phyloP scores from a whole-genome alignment of 1,140 invertebrate species.

The Caenorhabditis inopinata region DNA sequence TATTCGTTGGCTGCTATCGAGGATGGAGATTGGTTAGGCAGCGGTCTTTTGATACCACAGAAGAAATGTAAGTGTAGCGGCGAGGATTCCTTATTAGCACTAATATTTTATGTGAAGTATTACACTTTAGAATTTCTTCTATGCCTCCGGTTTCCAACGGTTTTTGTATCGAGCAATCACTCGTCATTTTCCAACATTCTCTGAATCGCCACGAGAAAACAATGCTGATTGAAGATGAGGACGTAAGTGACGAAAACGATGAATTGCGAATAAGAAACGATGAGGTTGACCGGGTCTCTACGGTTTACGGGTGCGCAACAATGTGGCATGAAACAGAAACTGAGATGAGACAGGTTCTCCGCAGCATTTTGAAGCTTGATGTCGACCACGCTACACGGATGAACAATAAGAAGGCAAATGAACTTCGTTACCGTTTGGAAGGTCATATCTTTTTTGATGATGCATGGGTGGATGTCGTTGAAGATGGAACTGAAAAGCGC shows the following conservation, averaged over 20 bases:
- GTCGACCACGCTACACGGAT: slow-evolving; percentile 87
- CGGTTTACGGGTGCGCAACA: slow-evolving; percentile 68
- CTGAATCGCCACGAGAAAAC: slow-evolving; percentile 9
- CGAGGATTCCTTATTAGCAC: background rate
- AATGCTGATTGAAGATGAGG: slow-evolving; percentile 34
- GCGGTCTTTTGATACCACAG: slow-evolving; percentile 38
- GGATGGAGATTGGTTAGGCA: slow-evolving; percentile 47
- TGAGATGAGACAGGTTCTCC: slow-evolving; percentile 69
- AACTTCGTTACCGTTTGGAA: slow-evolving; percentile 73
- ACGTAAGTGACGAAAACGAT: slow-evolving; percentile 44
- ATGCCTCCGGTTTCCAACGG: slow-evolving; percentile 56
- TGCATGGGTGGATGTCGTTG: slow-evolving; percentile 89
- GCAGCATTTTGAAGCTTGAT: slow-evolving; percentile 74
- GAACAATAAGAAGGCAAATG: slow-evolving; percentile 82
- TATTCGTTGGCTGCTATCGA: slow-evolving; percentile 54
- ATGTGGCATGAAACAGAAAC: slow-evolving; percentile 69
- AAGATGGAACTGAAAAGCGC: slow-evolving; percentile 71
- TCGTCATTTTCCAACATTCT: slow-evolving; percentile 56
- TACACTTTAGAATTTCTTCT: slow-evolving; percentile 57
- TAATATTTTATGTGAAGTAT: background rate
- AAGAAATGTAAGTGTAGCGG: slow-evolving; percentile 55
- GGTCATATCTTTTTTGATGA: slow-evolving; percentile 98
- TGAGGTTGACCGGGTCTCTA: slow-evolving; percentile 58
- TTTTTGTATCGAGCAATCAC: slow-evolving; percentile 58
- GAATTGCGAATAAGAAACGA: slow-evolving; percentile 39